Percentiles rank a stretch among this genome's conserved stretches.
Evolutionary conservation across 1,140 invertebrate species (phyloP).

Genomic region (Aphelinus atriplicis): DNA sequence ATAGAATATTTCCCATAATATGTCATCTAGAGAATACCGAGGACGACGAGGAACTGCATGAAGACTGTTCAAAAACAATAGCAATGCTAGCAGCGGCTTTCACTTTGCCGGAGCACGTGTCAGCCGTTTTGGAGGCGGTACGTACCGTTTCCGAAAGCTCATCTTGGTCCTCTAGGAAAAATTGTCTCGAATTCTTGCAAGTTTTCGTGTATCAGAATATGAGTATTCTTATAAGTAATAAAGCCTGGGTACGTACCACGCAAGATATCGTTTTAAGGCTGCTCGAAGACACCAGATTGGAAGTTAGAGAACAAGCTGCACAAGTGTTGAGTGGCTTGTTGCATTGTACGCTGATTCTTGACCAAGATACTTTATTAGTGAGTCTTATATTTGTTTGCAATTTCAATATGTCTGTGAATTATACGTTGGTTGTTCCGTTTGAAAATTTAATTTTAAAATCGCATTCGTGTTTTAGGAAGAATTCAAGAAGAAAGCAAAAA

Average conservation of each 20-base stretch:
- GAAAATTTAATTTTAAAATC: no score
- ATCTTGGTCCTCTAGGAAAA: constrained; percentile 83
- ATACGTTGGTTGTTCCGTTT: no score
- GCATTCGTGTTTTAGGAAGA: constrained; percentile 54
- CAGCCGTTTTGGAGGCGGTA: constrained; percentile 65
- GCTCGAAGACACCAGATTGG: constrained; percentile 76
- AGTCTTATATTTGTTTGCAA: constrained; percentile 24
- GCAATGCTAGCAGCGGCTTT: constrained; percentile 72
- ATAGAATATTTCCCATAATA: constrained; percentile 72
- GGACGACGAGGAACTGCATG: constrained; percentile 81
- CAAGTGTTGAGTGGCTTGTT: constrained; percentile 86
- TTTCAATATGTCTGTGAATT: no score
- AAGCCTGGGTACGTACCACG: constrained; percentile 67
- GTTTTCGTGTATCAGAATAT: constrained; percentile 87
- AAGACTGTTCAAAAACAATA: constrained; percentile 74
- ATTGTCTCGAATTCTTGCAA: constrained; percentile 80
- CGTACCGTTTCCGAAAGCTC: constrained; percentile 60
- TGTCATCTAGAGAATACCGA: constrained; percentile 82
- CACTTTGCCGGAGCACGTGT: constrained; percentile 65
- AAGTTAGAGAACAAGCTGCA: constrained; percentile 84
- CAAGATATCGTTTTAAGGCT: constrained; percentile 72
- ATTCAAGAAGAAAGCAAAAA: constrained; percentile 67
- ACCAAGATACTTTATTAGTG: constrained; percentile 70
- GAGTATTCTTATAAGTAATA: constrained; percentile 72
- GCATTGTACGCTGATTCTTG: constrained; percentile 81